These are phyloP conservation scores for Oreochromis grahami DNA, from an alignment of 2,797 vertebrate genomes.

Conservation along the genomic window DNA sequence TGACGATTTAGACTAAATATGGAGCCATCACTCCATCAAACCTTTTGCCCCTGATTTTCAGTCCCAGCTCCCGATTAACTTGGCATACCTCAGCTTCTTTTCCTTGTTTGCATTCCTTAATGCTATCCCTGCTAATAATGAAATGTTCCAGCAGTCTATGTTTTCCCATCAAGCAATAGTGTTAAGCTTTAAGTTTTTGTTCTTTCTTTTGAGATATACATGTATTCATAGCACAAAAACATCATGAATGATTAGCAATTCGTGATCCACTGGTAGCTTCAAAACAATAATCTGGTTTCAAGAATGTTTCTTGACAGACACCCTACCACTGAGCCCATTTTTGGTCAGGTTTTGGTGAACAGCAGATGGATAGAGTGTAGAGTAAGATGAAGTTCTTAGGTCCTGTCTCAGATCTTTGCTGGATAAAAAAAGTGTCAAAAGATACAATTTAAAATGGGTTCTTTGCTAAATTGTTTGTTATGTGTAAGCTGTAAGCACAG, in stretches of 20 bases:
- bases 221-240: not conserved
- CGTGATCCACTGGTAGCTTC: not conserved
- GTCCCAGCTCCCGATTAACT: not conserved
- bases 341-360: not conserved
- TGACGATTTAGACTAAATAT: not conserved
- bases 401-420: rapidly evolving
- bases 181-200: not conserved
- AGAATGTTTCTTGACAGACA: not conserved
- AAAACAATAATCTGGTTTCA: not conserved
- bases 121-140: not conserved
- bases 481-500: not conserved
- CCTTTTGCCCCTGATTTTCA: not conserved
- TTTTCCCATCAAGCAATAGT: rapidly evolving
- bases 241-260: not conserved
- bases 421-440: not conserved
- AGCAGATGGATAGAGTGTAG: not conserved
- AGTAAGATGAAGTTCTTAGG: not conserved
- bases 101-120: not conserved
- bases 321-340: not conserved
- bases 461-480: not conserved
- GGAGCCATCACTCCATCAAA: rapidly evolving
- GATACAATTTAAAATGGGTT: not conserved
- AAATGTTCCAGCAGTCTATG: not conserved
- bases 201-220: not conserved
- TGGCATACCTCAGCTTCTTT: not conserved